Conservation (phyloP, 2,888 invertebrate genomes). For the Andrena hattorfiana region DNA sequence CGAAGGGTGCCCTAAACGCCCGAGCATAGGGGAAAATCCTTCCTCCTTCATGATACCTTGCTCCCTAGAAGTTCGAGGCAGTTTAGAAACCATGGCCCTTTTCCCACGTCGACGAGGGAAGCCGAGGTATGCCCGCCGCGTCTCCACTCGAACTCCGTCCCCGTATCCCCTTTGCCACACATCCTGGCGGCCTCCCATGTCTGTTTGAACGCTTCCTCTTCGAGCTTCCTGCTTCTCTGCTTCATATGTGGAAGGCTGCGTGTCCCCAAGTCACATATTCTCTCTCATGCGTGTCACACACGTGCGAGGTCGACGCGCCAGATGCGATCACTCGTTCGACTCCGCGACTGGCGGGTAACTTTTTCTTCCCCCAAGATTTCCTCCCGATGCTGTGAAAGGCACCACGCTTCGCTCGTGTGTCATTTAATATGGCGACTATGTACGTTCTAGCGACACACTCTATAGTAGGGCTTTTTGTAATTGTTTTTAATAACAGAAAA, state of each 20-base stretch:
- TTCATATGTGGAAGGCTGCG: constrained; percentile 83
- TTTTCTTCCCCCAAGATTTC: neutral
- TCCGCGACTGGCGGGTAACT: no score
- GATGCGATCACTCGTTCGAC: neutral
- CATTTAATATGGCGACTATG: no score
- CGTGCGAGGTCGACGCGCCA: constrained; percentile 42
- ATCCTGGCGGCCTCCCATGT: constrained; percentile 29
- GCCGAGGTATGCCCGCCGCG: neutral
- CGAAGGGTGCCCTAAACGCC: constrained; percentile 6
- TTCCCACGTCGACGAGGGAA: constrained; percentile 42
- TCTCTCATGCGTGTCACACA: constrained; percentile 65
- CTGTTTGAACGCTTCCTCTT: constrained; percentile 73
- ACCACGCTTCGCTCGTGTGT: no score
- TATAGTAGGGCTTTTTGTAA: neutral
- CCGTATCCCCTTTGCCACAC: constrained; percentile 55
- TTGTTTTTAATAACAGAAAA: neutral
- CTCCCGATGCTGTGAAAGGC: no score
- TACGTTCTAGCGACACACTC: no score
- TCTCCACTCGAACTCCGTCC: constrained; percentile 46
- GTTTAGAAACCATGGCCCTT: constrained; percentile 78
- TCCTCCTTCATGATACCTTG: constrained; percentile 74
- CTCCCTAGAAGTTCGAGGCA: constrained; percentile 77
- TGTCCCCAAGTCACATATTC: constrained; percentile 79
- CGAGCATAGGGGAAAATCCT: constrained; percentile 28
- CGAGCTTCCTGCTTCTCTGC: constrained; percentile 79